Base-by-base conservation (phyloP, 2,888 invertebrate genomes). In the Andrena bicolor region DNA sequence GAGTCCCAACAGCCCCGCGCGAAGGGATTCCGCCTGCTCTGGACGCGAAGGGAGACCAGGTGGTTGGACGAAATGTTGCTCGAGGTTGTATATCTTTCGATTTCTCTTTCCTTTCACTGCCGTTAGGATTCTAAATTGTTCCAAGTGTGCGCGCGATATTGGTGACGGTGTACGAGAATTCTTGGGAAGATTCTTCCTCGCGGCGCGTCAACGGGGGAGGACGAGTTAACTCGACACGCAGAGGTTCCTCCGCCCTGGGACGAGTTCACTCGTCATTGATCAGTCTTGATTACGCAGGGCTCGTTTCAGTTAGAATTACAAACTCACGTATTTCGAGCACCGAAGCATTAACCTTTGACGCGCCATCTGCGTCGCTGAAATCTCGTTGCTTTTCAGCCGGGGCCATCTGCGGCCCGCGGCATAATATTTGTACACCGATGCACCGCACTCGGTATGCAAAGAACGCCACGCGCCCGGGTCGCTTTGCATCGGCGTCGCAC, bases 311-410 rank as follows among this genome's bases (percentile, higher is more conserved):
- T 53, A 23, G 53, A 53, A 53, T 56, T 69, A 26, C 35, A 35
- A 41, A 58, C 23, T 5, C 6, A n/a, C 35, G 56, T 79, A 76
- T 76, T 79, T 26, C 68, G 49, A 53, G 68, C 68, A 13, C n/a
- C 32, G 28, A 79, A 76, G 32, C 76, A 51, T 79, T 79, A 63
- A 79, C 78, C 78, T 79, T 69, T 69, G 76, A 79, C 68, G 78
- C 64, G 53, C 8, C 20, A 41, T 32, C 51, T 26, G 35, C 63
- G 35, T 13, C 16, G 60, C 3, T 6, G 48, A 48, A 51, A 63
- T 76, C 68, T 79, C 76, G 68, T 69, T 76, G 68, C 28, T 76
- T 79, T 76, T 76, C 63, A 56, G 68, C 4, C 10, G 63, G 76
- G 76, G 68, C 78, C 78, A 79, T 79, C 78, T 76, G 78, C 56